These are phyloP conservation scores for Noturus placidus DNA, from an alignment of 2,113 vertebrate species.

Conservation along the genomic window DNA sequence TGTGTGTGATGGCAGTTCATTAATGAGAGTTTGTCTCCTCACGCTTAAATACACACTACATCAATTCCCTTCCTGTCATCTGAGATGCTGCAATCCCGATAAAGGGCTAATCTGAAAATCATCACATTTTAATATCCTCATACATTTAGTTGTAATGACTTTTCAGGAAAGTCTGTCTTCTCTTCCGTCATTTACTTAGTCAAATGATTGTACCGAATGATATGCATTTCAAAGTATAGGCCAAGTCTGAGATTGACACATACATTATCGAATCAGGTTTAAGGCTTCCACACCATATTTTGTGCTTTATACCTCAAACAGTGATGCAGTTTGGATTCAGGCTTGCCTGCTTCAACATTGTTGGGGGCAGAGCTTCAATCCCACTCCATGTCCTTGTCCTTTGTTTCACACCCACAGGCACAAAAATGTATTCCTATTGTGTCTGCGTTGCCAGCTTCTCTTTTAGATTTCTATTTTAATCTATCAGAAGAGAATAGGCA, in stretches of 20 bases:
- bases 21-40: conserved; percentile 21
- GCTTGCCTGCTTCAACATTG: conserved; percentile 28
- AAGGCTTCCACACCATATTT: not conserved
- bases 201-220: not conserved
- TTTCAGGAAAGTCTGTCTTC: conserved; percentile 10
- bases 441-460: conserved; percentile 40
- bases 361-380: conserved; percentile 40
- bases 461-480: conserved; percentile 42
- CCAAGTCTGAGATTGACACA: not conserved
- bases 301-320: not conserved
- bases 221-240: not conserved
- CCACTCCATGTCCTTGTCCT: conserved; percentile 50
- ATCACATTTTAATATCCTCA: not conserved
- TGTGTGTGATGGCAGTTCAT: conserved; percentile 17
- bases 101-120: conserved; percentile 36
- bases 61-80: conserved; percentile 36
- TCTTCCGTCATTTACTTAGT: conserved; percentile 22
- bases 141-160: conserved; percentile 3
- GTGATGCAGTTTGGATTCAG: conserved; percentile 1
- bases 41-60: conserved; percentile 35
- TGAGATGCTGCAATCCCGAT: conserved; percentile 28
- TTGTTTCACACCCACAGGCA: conserved; percentile 55
- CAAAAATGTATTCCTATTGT: conserved; percentile 55
- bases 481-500: conserved; percentile 28
- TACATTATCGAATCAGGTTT: not conserved